phyloP scores from a whole-genome alignment of 2,797 vertebrate genomes.

The Helicolenus hilgendorfi region DNA sequence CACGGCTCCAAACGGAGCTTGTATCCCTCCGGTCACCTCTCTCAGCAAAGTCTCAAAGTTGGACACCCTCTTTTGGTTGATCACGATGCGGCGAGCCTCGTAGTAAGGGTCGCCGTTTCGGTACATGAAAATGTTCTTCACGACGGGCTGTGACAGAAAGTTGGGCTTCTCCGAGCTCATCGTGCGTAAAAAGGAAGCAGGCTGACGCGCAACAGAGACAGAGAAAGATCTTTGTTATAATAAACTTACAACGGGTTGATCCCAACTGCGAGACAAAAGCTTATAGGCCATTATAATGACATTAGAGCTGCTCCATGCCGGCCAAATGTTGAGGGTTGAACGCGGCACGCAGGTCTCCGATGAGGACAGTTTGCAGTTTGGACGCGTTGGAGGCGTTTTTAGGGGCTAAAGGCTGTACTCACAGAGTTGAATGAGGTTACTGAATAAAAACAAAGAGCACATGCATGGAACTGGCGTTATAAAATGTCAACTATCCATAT shows the following conservation, averaged over 20 bases:
- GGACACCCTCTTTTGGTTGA: slow-evolving; percentile 94
- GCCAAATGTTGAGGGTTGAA: background rate
- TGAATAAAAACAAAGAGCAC: background rate
- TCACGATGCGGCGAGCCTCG: slow-evolving; percentile 94
- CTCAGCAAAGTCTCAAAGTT: slow-evolving; percentile 95
- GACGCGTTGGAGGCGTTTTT: background rate
- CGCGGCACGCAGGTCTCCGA: background rate
- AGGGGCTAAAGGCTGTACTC: background rate
- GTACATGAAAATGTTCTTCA: slow-evolving; percentile 95
- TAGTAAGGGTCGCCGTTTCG: slow-evolving; percentile 97
- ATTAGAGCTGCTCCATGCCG: slow-evolving; percentile 29
- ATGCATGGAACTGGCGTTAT: background rate
- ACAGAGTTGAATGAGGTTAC: background rate
- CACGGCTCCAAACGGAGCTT: slow-evolving; percentile 96
- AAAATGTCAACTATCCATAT: background rate
- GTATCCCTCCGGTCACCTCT: slow-evolving; percentile 95
- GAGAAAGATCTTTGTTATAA: background rate
- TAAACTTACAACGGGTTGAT: slow-evolving; percentile 12
- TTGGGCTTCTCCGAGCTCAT: slow-evolving; percentile 89
- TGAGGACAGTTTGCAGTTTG: background rate
- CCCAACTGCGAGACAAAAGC: background rate
- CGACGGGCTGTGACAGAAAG: slow-evolving; percentile 94
- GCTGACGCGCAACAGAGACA: background rate
- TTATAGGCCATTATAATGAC: slow-evolving; percentile 40
- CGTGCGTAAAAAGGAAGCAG: slow-evolving; percentile 34